Percentiles rank a stretch among this genome's conserved stretches.
These are phyloP conservation scores for Lophius piscatorius DNA, from an alignment of 2,113 vertebrate genomes.

Conservation along the genomic window DNA sequence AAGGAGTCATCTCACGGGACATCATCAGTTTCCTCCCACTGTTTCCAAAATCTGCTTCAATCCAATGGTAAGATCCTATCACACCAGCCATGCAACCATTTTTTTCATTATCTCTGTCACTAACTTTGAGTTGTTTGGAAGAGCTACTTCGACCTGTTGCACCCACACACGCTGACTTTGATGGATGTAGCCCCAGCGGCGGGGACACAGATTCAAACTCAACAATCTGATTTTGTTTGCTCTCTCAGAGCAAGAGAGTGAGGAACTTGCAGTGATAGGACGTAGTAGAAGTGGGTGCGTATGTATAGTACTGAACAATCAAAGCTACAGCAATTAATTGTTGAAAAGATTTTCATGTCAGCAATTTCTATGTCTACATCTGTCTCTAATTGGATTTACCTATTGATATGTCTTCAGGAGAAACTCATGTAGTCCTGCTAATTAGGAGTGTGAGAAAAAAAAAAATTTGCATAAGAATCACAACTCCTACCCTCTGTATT, in stretches of 20 bases:
- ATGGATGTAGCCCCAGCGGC: background rate
- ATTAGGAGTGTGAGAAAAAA: background rate
- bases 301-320: too few relatives aligned
- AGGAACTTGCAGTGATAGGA: background rate
- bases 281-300: background rate
- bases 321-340: background rate
- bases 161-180: background rate
- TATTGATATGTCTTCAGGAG: background rate
- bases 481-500: too few relatives aligned
- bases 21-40: background rate
- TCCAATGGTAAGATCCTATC: background rate
- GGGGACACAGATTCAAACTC: background rate
- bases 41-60: background rate
- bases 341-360: background rate
- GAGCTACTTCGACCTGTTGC: background rate
- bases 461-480: background rate
- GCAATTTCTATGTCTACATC: background rate
- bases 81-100: background rate
- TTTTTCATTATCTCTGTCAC: background rate
- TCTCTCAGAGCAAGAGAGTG: background rate
- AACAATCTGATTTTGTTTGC: constrained; percentile 15
- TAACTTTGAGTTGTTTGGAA: background rate
- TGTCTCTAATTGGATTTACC: background rate
- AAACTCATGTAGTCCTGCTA: background rate
- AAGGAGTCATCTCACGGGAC: constrained; percentile 14